Conservation (phyloP, 2,797 vertebrate genomes). For the Cynopterus sphinx region DNA sequence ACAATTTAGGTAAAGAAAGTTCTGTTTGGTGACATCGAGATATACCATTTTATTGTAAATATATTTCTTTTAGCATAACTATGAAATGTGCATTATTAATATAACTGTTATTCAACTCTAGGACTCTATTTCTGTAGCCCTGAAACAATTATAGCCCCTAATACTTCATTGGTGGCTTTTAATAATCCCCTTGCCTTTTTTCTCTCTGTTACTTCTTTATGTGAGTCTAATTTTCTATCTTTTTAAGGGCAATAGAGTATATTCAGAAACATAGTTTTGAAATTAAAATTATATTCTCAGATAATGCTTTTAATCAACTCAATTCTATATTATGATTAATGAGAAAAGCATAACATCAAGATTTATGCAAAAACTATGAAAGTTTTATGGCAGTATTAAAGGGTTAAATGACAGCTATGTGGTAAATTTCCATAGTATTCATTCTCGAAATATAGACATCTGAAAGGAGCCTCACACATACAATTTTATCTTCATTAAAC, state of each 20-base stretch:
- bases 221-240: background rate
- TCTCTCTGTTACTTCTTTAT: background rate
- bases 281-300: background rate
- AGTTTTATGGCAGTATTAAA: background rate
- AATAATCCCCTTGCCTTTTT: background rate
- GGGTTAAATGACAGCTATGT: background rate
- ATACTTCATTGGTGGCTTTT: background rate
- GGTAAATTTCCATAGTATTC: background rate
- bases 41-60: background rate
- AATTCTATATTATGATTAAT: background rate
- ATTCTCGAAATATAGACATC: background rate
- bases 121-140: background rate
- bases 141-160: background rate
- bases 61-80: background rate
- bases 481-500: background rate
- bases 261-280: background rate
- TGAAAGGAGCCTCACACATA: background rate
- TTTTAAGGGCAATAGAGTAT: background rate
- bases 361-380: background rate
- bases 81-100: background rate
- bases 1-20: background rate
- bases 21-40: background rate
- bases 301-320: background rate
- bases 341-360: background rate
- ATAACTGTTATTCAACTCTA: constrained; percentile 11